phyloP scores from a whole-genome alignment of 2,797 vertebrate species.

The Hyperoplus lanceolatus region DNA sequence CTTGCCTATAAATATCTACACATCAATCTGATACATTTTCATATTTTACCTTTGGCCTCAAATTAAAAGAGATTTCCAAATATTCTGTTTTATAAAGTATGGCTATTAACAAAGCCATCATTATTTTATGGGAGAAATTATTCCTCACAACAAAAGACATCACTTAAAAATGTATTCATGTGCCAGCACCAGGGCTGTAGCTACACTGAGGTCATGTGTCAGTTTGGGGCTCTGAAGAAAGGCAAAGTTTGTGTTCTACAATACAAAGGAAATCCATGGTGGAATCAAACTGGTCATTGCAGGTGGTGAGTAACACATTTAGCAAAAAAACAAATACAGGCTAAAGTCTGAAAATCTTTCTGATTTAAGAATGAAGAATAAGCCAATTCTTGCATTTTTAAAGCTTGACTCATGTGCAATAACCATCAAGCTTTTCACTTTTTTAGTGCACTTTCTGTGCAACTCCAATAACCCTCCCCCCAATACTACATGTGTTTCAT shows the following conservation, averaged over 20 bases:
- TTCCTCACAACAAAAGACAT: background rate
- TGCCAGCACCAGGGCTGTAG: background rate
- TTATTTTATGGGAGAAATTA: background rate
- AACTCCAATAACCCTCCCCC: background rate
- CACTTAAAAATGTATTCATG: background rate
- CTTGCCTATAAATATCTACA: background rate
- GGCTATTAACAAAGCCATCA: background rate
- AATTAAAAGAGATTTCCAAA: background rate
- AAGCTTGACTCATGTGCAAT: too few relatives aligned
- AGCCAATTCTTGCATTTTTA: too few relatives aligned
- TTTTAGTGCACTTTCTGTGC: conserved; percentile 1
- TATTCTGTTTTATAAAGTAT: conserved; percentile 3
- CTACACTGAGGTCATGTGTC: background rate
- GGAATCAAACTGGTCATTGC: background rate
- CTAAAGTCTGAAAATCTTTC: too few relatives aligned
- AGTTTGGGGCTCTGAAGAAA: background rate
- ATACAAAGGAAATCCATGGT: background rate
- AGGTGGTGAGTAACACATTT: background rate
- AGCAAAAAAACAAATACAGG: background rate
- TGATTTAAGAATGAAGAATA: background rate
- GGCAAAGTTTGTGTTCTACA: background rate
- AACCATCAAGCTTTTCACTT: too few relatives aligned
- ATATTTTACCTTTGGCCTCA: background rate
- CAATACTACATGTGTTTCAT: conserved; percentile 4
- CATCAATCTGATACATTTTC: background rate